These are phyloP conservation scores for Halictus quadricinctus DNA, from an alignment of 2,888 invertebrate species.

Conservation along the genomic window DNA sequence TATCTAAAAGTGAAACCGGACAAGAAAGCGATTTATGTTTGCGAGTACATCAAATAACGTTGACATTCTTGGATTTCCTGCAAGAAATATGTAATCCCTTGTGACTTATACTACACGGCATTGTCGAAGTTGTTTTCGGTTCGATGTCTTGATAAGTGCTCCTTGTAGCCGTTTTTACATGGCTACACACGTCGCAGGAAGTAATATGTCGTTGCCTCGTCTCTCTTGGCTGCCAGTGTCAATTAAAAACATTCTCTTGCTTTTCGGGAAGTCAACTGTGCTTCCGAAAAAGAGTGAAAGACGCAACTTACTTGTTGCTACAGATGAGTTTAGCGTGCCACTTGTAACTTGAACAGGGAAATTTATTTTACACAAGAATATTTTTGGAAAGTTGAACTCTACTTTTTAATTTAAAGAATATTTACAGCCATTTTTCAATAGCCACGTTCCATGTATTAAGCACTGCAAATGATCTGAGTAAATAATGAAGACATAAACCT, in stretches of 20 bases:
- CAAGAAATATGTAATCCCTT: slow-evolving; percentile 12
- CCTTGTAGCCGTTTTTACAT: not conserved
- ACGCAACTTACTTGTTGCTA: not conserved
- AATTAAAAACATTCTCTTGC: not conserved
- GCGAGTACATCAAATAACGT: slow-evolving; percentile 37
- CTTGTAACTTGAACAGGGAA: not conserved
- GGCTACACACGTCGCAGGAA: not conserved
- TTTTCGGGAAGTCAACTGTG: not conserved
- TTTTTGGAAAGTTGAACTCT: not conserved
- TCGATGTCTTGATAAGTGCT: slow-evolving; percentile 17
- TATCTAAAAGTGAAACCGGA: slow-evolving; percentile 46
- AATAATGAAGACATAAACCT: not conserved
- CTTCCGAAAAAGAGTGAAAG: not conserved
- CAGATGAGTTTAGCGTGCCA: too few relatives aligned
- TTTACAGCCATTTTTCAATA: too few relatives aligned
- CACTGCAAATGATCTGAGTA: not conserved
- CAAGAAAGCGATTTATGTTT: slow-evolving; percentile 50
- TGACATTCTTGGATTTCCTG: slow-evolving; percentile 37
- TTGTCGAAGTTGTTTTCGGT: slow-evolving; percentile 3
- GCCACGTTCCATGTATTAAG: too few relatives aligned
- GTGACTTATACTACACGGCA: not conserved
- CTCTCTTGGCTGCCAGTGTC: not conserved
- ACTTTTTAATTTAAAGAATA: not conserved
- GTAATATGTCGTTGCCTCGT: not conserved
- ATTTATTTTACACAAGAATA: not conserved